These are phyloP conservation scores for Dioctria linearis DNA, from an alignment of 2,888 invertebrate species.

Conservation along the genomic window DNA sequence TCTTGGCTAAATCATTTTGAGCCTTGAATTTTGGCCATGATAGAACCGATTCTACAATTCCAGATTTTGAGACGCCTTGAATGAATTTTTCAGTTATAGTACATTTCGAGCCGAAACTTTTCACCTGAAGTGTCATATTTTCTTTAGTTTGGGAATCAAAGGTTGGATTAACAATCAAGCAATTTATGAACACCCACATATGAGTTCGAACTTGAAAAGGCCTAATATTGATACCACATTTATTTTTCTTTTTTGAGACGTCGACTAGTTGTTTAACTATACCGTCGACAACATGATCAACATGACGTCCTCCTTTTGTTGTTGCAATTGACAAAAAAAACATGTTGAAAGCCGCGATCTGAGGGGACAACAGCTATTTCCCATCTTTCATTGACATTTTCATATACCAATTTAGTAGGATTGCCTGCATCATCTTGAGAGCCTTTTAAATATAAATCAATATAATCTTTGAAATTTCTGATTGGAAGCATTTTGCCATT, in stretches of 20 bases:
- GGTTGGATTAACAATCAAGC: slow-evolving; percentile 98
- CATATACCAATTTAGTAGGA: slow-evolving; percentile 89
- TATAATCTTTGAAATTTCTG: slow-evolving; percentile 95
- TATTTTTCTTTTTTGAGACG: slow-evolving; percentile 91
- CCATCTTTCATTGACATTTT: slow-evolving; percentile 90
- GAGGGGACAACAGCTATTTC: slow-evolving; percentile 94
- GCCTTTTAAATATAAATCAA: slow-evolving; percentile 90
- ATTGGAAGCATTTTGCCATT: slow-evolving; percentile 91
- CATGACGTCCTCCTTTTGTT: slow-evolving; percentile 97
- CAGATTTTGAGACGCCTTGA: slow-evolving; percentile 82
- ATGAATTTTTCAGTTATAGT: slow-evolving; percentile 90
- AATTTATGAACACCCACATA: slow-evolving; percentile 98
- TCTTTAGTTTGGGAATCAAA: slow-evolving; percentile 99
- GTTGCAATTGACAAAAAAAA: slow-evolving; percentile 99
- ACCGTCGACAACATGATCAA: slow-evolving; percentile 93
- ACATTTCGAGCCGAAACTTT: slow-evolving; percentile 97
- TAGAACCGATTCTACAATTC: slow-evolving; percentile 94
- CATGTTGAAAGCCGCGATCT: slow-evolving; percentile 92
- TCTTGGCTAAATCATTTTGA: slow-evolving; percentile 89
- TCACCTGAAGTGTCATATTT: slow-evolving; percentile 96
- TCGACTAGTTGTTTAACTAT: slow-evolving; percentile 92
- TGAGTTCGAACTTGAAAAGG: slow-evolving; percentile 97
- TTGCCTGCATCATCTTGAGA: slow-evolving; percentile 86
- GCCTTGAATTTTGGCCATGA: slow-evolving; percentile 98
- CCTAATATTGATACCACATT: slow-evolving; percentile 90